Conservation (phyloP, 2,888 invertebrate genomes). For the Coelopa pilipes region DNA sequence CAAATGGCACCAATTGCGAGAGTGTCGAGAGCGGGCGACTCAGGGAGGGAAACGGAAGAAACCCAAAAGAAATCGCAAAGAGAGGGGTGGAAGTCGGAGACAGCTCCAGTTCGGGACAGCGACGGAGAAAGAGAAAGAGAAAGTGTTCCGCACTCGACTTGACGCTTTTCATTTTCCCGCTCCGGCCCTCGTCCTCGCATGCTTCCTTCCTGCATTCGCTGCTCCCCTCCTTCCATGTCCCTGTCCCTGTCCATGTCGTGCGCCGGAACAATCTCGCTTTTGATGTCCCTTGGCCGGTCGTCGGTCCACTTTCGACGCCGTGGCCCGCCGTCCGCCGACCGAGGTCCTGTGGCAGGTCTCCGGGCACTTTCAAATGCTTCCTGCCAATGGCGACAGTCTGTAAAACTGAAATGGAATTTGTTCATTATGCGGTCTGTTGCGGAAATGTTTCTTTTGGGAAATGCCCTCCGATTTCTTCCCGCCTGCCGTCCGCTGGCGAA, state of each 20-base stretch:
- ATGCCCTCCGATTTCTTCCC: constrained; percentile 40
- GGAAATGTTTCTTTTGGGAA: constrained; percentile 60
- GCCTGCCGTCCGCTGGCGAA: constrained; percentile 5
- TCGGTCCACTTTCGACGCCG: background rate
- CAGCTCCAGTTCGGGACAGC: background rate
- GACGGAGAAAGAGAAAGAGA: constrained; percentile 2
- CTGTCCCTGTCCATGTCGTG: background rate
- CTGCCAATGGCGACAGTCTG: constrained; percentile 36
- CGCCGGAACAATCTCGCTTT: background rate
- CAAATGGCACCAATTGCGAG: background rate
- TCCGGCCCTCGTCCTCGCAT: no score
- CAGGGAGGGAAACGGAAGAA: background rate
- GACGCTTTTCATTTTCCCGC: background rate
- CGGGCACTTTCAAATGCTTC: constrained; percentile 19
- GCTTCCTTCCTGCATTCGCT: no score
- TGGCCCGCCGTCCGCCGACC: background rate
- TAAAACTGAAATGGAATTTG: constrained; percentile 43
- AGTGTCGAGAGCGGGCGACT: background rate
- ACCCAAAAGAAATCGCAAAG: no score
- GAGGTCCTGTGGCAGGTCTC: background rate
- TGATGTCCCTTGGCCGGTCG: constrained; percentile 3
- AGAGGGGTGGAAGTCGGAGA: background rate
- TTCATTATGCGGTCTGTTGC: constrained; percentile 64
- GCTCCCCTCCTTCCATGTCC: no score
- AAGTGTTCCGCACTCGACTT: constrained; percentile 23